These are phyloP conservation scores for Temnothorax ravouxi DNA, from an alignment of 2,888 invertebrate genomes.

Conservation along the genomic window DNA sequence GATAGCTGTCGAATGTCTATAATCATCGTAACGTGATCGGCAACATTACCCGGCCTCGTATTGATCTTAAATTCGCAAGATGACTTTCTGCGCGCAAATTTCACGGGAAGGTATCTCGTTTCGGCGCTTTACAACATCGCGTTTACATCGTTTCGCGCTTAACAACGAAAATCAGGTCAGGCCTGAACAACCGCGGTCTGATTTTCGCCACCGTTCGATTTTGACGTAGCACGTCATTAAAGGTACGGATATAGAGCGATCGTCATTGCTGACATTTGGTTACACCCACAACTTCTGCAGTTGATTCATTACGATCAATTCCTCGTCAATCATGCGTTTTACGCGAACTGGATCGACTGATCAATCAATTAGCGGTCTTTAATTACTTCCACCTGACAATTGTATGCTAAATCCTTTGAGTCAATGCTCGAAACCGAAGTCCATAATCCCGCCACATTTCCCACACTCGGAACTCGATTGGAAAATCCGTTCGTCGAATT, in stretches of 20 bases:
- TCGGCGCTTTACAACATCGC: conserved; percentile 43
- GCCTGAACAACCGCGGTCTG: conserved; percentile 52
- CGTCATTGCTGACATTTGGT: conserved; percentile 58
- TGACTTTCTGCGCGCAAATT: conserved; percentile 37
- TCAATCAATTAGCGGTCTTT: conserved; percentile 37
- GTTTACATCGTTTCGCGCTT: conserved; percentile 69
- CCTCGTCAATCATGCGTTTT: background rate
- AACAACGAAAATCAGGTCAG: conserved; percentile 68
- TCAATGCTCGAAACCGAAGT: background rate
- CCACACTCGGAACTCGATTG: background rate
- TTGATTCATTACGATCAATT: conserved; percentile 47
- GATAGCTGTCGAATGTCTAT: background rate
- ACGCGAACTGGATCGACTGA: background rate
- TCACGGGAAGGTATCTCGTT: conserved; percentile 34
- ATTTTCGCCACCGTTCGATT: conserved; percentile 67
- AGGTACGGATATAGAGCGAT: conserved; percentile 66
- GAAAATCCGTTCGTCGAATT: background rate
- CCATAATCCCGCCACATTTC: background rate
- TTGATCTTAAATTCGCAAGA: conserved; percentile 54
- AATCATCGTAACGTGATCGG: conserved; percentile 9
- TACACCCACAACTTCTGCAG: conserved; percentile 20
- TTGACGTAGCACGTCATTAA: conserved; percentile 70
- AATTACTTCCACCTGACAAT: conserved; percentile 25
- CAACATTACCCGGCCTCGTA: conserved; percentile 21
- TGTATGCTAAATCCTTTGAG: conserved; percentile 32